Base-by-base conservation (phyloP, 2,888 invertebrate species). In the Drosophila limbata region DNA sequence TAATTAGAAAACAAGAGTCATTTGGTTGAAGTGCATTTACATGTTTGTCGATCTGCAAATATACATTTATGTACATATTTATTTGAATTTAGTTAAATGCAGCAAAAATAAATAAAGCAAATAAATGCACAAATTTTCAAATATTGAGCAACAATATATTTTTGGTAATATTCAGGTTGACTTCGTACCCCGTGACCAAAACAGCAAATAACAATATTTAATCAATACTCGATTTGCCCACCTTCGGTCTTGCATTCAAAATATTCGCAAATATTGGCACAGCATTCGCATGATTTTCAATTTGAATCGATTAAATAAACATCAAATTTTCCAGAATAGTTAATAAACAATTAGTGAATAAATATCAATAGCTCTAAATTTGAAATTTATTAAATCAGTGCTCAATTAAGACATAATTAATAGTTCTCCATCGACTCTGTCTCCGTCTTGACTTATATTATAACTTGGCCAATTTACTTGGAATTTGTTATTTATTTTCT, bases 1-100 rank as follows among this genome's bases (percentile, higher is more conserved):
- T 42, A 44, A 73, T 68, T 76, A 62, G 25, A 47, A 69, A 69
- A 71, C 74, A 71, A 72, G 62, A 70, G 61, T 68, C 65, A 79
- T 71, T 80, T 70, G 63, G 60, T 60, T 56, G 44, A 52, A 35
- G 15, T 62, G 31, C 37, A 51, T 44, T 55, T 59, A 25, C n/a
- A 56, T 69, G 35, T 63, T 57, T 64, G 35, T 33, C 15, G 19
- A 15, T 40, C 42, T 42, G 13, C n/a, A 19, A 37, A n/a, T 42
- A 21, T 37, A 25, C 21, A 13, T 37, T 37, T 6, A n/a, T n/a
- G n/a, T 6, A 59, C 57, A 65, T 25, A 77, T 61, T 50, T 67
- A 51, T 73, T 69, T 67, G 57, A 19, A 11, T 50, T 40, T 2
- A 28, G 40, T 15, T 33, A 40, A 35, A 33, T 63, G n/a, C 48